These are phyloP conservation scores for Agriotes lineatus DNA, from an alignment of 2,888 invertebrate genomes.

Conservation along the genomic window DNA sequence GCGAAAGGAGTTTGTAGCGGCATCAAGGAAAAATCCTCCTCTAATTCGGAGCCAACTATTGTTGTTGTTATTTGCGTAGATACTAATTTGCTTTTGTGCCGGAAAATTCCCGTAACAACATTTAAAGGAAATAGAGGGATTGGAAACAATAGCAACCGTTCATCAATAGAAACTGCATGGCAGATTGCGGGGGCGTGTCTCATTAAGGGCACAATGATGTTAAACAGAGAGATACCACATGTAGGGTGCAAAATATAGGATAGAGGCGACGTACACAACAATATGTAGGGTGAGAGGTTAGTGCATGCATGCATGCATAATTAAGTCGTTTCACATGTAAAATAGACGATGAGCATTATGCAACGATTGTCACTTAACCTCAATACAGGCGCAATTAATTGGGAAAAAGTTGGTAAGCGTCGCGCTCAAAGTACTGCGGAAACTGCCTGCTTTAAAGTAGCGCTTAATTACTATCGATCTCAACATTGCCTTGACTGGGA, in stretches of 20 bases:
- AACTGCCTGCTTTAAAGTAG: no score
- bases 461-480: no score
- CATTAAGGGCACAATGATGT: conserved; percentile 35
- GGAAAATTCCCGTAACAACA: conserved; percentile 12
- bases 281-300: conserved; percentile 34
- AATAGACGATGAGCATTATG: conserved; percentile 34
- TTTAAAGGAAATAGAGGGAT: conserved; percentile 31
- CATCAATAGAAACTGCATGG: conserved; percentile 40
- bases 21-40: no score
- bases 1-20: neutral
- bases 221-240: conserved; percentile 40
- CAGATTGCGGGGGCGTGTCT: conserved; percentile 48
- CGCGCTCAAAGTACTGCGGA: no score
- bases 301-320: conserved; percentile 39
- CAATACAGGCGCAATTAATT: neutral
- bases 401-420: no score
- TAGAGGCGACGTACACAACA: conserved; percentile 28
- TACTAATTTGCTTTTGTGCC: no score
- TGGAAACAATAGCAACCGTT: conserved; percentile 29
- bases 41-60: no score
- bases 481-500: no score
- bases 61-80: no score
- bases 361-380: conserved; percentile 26
- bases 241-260: conserved; percentile 33
- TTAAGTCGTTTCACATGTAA: conserved; percentile 46